These are phyloP conservation scores for Listronotus bonariensis DNA, from an alignment of 1,140 invertebrate genomes.

Conservation along the genomic window DNA sequence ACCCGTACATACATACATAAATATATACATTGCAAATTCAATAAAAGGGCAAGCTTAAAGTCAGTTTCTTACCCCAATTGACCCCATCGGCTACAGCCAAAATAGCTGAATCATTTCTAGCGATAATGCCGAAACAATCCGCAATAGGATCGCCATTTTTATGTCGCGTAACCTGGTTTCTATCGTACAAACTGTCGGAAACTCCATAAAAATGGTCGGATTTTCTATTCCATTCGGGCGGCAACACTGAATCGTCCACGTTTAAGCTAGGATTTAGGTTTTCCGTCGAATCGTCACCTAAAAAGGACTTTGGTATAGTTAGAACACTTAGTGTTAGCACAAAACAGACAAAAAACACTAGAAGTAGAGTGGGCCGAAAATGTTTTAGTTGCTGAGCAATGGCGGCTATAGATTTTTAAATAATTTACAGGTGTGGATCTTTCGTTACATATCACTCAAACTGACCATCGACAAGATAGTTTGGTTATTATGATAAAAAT, in stretches of 20 bases:
- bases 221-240: constrained; percentile 68
- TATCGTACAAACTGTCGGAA: constrained; percentile 77
- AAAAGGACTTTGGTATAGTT: constrained; percentile 13
- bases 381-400: too few relatives aligned
- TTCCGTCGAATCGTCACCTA: constrained; percentile 33
- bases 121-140: constrained; percentile 85
- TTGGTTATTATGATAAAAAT: too few relatives aligned
- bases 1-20: too few relatives aligned
- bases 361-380: too few relatives aligned
- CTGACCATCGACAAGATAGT: too few relatives aligned
- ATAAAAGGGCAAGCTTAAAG: too few relatives aligned
- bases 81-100: constrained; percentile 90
- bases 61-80: constrained; percentile 83
- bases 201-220: constrained; percentile 71
- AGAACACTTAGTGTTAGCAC: constrained; percentile 7
- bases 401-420: too few relatives aligned
- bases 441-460: too few relatives aligned
- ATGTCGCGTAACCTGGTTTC: constrained; percentile 74
- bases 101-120: constrained; percentile 78
- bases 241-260: constrained; percentile 44
- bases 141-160: constrained; percentile 88
- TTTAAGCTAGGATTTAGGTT: constrained; percentile 2
- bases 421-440: too few relatives aligned
- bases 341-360: neutral
- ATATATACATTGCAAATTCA: too few relatives aligned